A percentile compares a stretch with the other conserved stretches of the same genome.
Conservation (phyloP, 2,888 invertebrate genomes). For the Aphrophora alni region DNA sequence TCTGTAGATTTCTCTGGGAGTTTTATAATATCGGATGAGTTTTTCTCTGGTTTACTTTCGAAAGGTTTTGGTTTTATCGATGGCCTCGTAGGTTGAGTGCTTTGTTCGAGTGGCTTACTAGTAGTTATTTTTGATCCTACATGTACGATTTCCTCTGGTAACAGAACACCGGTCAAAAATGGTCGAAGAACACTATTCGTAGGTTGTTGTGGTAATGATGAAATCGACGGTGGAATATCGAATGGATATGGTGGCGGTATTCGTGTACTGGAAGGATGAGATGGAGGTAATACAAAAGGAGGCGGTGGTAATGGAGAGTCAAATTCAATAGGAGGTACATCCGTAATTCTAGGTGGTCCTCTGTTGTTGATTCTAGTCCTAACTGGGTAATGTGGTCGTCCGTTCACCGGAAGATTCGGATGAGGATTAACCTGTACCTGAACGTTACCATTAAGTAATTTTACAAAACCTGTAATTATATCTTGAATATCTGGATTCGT, state of each 20-base stretch:
- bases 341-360: conserved; percentile 85
- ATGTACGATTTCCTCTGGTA: conserved; percentile 77
- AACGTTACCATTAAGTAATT: conserved; percentile 85
- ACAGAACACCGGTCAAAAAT: conserved; percentile 70
- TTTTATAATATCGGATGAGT: neutral
- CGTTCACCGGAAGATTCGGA: conserved; percentile 24
- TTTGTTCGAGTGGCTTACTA: neutral
- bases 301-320: conserved; percentile 62
- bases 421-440: conserved; percentile 63
- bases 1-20: neutral
- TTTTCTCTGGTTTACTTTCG: neutral
- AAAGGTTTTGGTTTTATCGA: neutral
- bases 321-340: conserved; percentile 73
- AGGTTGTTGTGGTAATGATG: conserved; percentile 60
- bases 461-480: conserved; percentile 88
- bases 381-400: conserved; percentile 62
- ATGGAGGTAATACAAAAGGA: conserved; percentile 57
- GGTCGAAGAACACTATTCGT: conserved; percentile 60
- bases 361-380: conserved; percentile 86
- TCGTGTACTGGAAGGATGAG: conserved; percentile 54
- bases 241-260: conserved; percentile 75
- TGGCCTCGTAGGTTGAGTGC: neutral
- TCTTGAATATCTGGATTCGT: conserved; percentile 84
- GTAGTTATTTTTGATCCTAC: neutral
- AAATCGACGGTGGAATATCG: conserved; percentile 60